phyloP scores from a whole-genome alignment of 2,888 invertebrate species.

The Cantharis rufa region DNA sequence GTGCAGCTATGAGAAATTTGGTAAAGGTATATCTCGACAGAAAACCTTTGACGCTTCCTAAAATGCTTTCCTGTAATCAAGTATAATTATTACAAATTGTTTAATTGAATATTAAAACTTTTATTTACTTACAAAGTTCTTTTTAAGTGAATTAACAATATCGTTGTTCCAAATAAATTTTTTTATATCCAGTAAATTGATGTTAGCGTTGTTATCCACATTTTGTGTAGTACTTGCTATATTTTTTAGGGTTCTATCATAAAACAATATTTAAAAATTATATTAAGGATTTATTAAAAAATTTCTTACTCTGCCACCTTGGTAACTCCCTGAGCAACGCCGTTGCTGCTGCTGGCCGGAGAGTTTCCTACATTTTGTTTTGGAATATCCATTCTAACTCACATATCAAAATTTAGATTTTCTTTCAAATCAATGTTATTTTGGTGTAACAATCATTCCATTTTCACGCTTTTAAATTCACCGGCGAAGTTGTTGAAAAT shows the following conservation, averaged over 20 bases:
- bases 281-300: not conserved
- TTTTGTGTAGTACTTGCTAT: not conserved
- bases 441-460: not conserved
- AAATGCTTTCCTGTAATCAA: not conserved
- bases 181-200: not conserved
- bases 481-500: not conserved
- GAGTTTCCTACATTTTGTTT: not conserved
- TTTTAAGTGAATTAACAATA: not conserved
- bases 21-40: not conserved
- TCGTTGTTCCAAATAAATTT: not conserved
- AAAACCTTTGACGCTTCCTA: not conserved
- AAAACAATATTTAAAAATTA: not conserved
- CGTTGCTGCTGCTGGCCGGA: not conserved
- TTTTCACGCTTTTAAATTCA: not conserved
- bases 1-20: not conserved
- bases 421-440: not conserved
- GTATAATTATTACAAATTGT: not conserved
- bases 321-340: not conserved
- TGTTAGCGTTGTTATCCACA: not conserved
- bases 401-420: not conserved
- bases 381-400: not conserved
- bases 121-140: not conserved
- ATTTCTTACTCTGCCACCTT: not conserved
- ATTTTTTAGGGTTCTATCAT: not conserved
- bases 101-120: not conserved